phyloP scores from a whole-genome alignment of 2,113 vertebrate species.

The Syngnathoides biaculeatus region DNA sequence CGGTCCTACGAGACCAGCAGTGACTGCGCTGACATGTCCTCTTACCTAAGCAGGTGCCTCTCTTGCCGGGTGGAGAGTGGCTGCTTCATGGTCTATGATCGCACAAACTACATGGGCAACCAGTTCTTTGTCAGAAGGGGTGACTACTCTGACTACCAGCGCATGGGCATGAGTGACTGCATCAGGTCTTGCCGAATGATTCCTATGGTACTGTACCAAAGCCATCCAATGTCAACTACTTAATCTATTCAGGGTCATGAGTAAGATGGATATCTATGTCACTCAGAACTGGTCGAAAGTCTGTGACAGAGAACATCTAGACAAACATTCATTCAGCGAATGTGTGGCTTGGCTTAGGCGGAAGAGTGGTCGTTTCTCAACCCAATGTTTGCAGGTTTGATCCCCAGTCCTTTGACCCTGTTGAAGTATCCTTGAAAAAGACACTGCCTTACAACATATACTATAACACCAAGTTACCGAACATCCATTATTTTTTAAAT shows the following conservation, averaged over 20 bases:
- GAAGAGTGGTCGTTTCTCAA: background rate
- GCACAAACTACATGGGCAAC: slow-evolving; percentile 64
- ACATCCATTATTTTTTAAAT: background rate
- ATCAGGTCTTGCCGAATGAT: slow-evolving; percentile 74
- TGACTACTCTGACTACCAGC: slow-evolving; percentile 72
- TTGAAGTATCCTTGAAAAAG: background rate
- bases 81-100: slow-evolving; percentile 75
- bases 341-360: background rate
- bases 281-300: background rate
- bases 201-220: slow-evolving; percentile 62
- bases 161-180: slow-evolving; percentile 69
- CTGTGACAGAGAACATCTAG: background rate
- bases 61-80: slow-evolving; percentile 72
- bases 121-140: slow-evolving; percentile 70
- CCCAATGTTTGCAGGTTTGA: background rate
- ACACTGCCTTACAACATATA: background rate
- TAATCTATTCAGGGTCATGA: background rate
- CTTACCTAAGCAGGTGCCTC: slow-evolving; percentile 70
- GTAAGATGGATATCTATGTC: background rate
- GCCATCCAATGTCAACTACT: background rate
- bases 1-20: slow-evolving; percentile 69
- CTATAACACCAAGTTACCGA: background rate
- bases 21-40: slow-evolving; percentile 69
- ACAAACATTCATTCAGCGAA: background rate
- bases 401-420: background rate